Evolutionary conservation across 2,888 invertebrate species (phyloP), one percentile per base, ranked within the genome.

Genomic region (Dexiosoma caninum): DNA sequence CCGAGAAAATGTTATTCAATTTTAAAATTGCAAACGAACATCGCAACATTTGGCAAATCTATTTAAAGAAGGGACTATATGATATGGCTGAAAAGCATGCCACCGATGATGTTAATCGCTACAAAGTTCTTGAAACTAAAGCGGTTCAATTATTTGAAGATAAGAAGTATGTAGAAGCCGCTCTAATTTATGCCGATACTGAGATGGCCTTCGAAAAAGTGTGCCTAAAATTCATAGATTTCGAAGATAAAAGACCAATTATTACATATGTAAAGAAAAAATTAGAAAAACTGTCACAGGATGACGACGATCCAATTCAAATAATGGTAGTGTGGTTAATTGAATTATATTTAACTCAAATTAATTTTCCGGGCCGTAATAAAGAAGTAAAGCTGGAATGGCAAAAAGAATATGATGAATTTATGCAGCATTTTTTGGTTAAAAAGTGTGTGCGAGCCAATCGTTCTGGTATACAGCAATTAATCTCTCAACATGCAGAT

Each of bases 301-400:
- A 83, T 3, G 93, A 93, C 84, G 97, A 98, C 83, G 96, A 97
- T 0, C 95, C 97, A 86, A 94, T 96, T 59, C 97, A 98, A 0
- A 96, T 98, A 93, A 92, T 99, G 40, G 95, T 98, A 0, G 93
- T 98, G 69, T 99, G 99, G 98, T 92, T 98, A 84, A 93, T 97
- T 0, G 99, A 99, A 90, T 91, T 99, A 32, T 98, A 95, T 89
- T 91, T 98, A 83, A 96, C 95, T 69, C 95, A 97, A 89, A 92
- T 99, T 72, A 97, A 97, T n/a, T 82, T 85, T 71, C 87, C 88
- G 1, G 85, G 85, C 10, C 81, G 85, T 2, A 82, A 83, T 10
- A 80, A 72, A 1, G 78, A 83, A 0, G 91, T 93, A 51, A 91
- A 96, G 55, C 90, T 94, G 1, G 83, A 85, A 42, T 87, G 90